These are phyloP conservation scores for Elephas maximus DNA, from an alignment of 2,113 vertebrate genomes.

Conservation along the genomic window DNA sequence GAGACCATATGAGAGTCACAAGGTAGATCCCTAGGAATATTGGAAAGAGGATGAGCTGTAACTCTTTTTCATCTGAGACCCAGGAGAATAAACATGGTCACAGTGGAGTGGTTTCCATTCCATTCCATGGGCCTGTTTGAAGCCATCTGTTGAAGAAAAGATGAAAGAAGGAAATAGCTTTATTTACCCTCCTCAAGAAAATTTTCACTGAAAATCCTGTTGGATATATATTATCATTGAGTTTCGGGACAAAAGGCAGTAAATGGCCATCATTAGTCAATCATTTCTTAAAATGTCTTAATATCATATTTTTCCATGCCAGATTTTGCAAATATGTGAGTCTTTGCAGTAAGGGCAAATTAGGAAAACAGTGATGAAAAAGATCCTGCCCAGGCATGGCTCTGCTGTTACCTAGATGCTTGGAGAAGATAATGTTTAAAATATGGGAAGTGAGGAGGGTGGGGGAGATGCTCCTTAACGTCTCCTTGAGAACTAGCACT, in stretches of 20 bases:
- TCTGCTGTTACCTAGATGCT: background rate
- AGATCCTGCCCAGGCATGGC: background rate
- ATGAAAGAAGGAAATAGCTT: too few species aligned
- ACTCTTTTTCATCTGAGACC: too few species aligned
- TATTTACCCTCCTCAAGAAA: too few species aligned
- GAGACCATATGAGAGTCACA: too few species aligned
- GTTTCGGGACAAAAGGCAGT: background rate
- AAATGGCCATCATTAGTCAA: background rate
- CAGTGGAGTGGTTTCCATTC: too few species aligned
- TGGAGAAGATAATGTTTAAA: background rate
- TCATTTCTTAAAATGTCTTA: background rate
- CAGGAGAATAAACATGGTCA: too few species aligned
- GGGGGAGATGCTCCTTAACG: background rate
- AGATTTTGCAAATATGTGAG: background rate
- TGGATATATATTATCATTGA: background rate
- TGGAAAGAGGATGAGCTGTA: too few species aligned
- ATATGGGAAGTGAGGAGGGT: background rate
- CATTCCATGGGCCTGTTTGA: too few species aligned
- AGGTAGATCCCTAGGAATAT: too few species aligned
- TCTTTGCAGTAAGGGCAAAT: background rate
- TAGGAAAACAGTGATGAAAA: background rate
- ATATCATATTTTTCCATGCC: background rate
- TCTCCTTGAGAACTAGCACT: background rate
- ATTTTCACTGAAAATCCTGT: background rate
- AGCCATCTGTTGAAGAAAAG: too few species aligned